Percentiles rank a stretch among this genome's conserved stretches.
These are phyloP conservation scores for Doris montereyensis DNA, from an alignment of 2,888 invertebrate genomes.

Conservation along the genomic window DNA sequence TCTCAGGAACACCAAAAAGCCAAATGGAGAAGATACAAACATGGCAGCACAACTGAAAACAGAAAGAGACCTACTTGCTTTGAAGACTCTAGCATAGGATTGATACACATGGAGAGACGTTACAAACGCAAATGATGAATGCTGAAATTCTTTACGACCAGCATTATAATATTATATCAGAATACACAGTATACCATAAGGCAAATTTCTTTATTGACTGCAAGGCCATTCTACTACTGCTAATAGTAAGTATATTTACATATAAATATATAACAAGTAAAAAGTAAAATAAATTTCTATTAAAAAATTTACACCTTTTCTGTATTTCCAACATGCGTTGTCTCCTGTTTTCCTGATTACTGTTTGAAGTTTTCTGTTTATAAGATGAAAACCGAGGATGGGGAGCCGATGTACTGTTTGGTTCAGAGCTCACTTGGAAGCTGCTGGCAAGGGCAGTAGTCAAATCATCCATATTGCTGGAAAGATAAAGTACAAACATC, in stretches of 20 bases:
- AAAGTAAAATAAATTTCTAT: background rate
- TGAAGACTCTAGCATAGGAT: too few species aligned
- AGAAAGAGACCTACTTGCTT: too few species aligned
- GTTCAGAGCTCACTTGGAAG: constrained; percentile 61
- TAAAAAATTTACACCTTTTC: constrained; percentile 75
- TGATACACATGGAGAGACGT: too few species aligned
- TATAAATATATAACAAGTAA: background rate
- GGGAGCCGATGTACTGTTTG: constrained; percentile 63
- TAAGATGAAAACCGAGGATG: constrained; percentile 69
- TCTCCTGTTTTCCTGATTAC: constrained; percentile 76
- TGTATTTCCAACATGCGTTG: constrained; percentile 76
- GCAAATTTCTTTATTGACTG: background rate
- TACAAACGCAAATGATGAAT: too few species aligned
- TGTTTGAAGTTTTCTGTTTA: constrained; percentile 68
- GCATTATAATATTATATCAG: too few species aligned
- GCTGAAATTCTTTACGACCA: too few species aligned
- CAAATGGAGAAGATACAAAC: too few species aligned
- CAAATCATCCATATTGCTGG: constrained; percentile 64
- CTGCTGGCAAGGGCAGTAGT: constrained; percentile 58
- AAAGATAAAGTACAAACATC: too few species aligned
- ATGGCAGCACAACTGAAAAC: too few species aligned
- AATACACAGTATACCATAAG: too few species aligned
- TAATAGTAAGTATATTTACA: background rate
- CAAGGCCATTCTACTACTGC: too few species aligned
- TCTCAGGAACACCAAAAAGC: too few species aligned